Percentiles rank a stretch among this genome's conserved stretches.
Conservation (phyloP, 2,888 invertebrate species). For the Acanthoscelides obtectus region DNA sequence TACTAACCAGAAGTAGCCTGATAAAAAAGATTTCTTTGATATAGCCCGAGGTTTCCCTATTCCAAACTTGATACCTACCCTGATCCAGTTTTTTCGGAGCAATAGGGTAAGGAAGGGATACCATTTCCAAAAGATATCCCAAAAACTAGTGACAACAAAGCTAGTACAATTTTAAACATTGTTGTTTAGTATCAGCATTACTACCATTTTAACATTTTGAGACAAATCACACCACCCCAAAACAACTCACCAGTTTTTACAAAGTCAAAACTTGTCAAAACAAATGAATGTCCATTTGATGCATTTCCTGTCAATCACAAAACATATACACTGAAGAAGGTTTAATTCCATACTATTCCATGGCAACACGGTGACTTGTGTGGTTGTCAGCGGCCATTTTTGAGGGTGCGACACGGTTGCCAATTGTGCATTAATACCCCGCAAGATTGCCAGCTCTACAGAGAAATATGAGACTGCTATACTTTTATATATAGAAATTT, state of each 20-base stretch:
- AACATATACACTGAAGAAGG: too few relatives aligned
- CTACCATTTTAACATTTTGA: neutral
- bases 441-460: too few relatives aligned
- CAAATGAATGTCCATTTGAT: neutral
- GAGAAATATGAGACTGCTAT: too few relatives aligned
- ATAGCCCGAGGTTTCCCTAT: neutral
- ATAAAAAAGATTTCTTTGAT: neutral
- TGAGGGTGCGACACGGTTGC: too few relatives aligned
- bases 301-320: neutral
- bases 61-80: conserved; percentile 28
- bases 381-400: too few relatives aligned
- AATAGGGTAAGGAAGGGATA: conserved; percentile 28
- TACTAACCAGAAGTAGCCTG: conserved; percentile 72
- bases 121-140: conserved; percentile 3
- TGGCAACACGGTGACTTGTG: too few relatives aligned
- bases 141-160: neutral
- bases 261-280: neutral
- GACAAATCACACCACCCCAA: neutral
- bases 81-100: conserved; percentile 24
- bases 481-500: too few relatives aligned
- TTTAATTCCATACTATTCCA: too few relatives aligned
- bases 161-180: neutral
- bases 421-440: too few relatives aligned
- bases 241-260: neutral
- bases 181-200: neutral